Base-by-base conservation (phyloP, 2,113 vertebrate genomes). In the Tichodroma muraria region DNA sequence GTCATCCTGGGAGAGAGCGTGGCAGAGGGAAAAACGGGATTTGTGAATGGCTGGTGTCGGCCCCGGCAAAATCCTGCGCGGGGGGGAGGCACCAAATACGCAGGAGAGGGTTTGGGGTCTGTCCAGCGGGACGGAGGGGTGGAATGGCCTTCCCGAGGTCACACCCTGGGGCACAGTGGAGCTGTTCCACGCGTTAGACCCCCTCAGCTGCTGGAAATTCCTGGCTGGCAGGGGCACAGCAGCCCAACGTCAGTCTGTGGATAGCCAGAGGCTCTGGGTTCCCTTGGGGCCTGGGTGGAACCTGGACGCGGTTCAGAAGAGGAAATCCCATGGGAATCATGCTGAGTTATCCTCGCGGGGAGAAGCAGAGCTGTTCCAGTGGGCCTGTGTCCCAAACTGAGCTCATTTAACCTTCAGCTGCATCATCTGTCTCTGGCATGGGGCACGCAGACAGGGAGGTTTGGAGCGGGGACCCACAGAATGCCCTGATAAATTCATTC, bases 1-100 rank as follows among this genome's bases (percentile, higher is more conserved):
- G 97, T 99, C 99, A 94, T 99, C 99, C 99, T 99, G 94, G 44
- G 49, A 38, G 13, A 9, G 33, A 70, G 82, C 25, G 47, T 11
- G 91, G 52, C 72, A 65, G n/a, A 22, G 49, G 52, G 27, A 14
- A 28, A 47, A 45, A 14, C 2, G 24, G 33, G 12, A 9, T 44
- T 85, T 61, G 40, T 11, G 4, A 64, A 6, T 3, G 6, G 25
- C 6, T 4, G 40, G 60, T 15, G 42, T 5, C 21, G 0, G 54
- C 60, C 66, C 53, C 23, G 13, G 54, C 7, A 21, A 22, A 57
- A 14, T 12, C 30, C 33, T 2, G 11, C 4, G 4, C 2, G 52
- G 18, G 10, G 44, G 33, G 70, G 19, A 66, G 61, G 44, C 60
- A 13, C 38, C 38, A 19, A 4, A 20, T 0, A 5, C 52, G 5